These are phyloP conservation scores for Acanthurus tractus DNA, from an alignment of 2,797 vertebrate species.

Conservation along the genomic window DNA sequence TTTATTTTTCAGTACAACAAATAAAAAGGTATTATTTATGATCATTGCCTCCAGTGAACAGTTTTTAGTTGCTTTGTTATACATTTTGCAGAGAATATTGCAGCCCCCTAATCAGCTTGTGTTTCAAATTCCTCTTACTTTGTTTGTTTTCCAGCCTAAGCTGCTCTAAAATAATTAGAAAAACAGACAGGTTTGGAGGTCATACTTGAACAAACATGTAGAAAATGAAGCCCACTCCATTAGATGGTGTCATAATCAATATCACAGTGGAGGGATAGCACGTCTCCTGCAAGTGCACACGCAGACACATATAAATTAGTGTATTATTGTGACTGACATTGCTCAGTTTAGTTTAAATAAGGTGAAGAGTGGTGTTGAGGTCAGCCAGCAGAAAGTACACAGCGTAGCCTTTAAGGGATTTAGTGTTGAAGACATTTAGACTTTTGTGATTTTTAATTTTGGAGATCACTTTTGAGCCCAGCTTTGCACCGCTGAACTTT, in stretches of 20 bases:
- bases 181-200: not conserved
- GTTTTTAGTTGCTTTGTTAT: not conserved
- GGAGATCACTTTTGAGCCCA: not conserved
- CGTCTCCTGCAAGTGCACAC: not conserved
- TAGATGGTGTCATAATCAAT: not conserved
- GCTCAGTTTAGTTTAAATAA: not conserved
- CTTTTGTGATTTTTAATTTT: not conserved
- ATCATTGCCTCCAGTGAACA: slow-evolving; percentile 11
- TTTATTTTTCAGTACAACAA: slow-evolving; percentile 64
- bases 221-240: not conserved
- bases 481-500: not conserved
- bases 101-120: not conserved
- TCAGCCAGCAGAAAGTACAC: not conserved
- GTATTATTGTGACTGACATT: not conserved
- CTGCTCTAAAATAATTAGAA: not conserved
- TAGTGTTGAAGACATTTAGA: too few relatives aligned
- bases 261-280: not conserved
- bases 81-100: not conserved
- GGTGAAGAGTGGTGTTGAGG: not conserved
- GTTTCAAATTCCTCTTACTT: slow-evolving; percentile 1
- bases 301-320: not conserved
- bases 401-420: too few relatives aligned
- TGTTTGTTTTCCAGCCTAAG: not conserved
- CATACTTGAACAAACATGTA: not conserved
- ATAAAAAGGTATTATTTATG: slow-evolving; percentile 57